These are phyloP conservation scores for Ptychoptera contaminata DNA, from an alignment of 2,888 invertebrate genomes.

Conservation along the genomic window DNA sequence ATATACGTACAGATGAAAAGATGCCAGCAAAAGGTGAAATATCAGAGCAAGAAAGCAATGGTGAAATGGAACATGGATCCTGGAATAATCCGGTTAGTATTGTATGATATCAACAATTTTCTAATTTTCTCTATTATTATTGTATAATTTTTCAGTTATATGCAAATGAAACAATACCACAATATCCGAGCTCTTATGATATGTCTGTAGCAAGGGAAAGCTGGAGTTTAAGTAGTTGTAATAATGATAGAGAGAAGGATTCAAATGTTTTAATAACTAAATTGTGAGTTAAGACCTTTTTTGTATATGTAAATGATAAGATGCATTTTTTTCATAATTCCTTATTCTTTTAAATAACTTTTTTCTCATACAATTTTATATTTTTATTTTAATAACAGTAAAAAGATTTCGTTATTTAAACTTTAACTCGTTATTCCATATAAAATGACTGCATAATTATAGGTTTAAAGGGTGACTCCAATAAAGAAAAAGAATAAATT, in stretches of 20 bases:
- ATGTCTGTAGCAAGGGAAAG: constrained; percentile 15
- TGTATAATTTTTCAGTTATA: not conserved
- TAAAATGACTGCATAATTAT: no score
- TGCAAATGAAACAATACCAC: not conserved
- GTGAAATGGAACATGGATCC: constrained; percentile 54
- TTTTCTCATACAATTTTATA: no score
- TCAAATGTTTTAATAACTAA: constrained; percentile 25
- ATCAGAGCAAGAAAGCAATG: constrained; percentile 74
- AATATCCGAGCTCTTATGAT: constrained; percentile 13
- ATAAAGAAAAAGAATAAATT: no score
- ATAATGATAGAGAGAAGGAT: constrained; percentile 14
- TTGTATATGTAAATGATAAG: no score
- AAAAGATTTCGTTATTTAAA: no score
- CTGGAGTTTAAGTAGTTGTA: constrained; percentile 20
- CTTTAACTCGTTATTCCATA: no score
- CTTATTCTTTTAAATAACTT: no score
- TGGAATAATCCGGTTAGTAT: constrained; percentile 49
- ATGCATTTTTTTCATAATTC: no score
- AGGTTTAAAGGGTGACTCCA: no score
- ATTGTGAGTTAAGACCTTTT: constrained; percentile 24
- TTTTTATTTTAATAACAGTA: no score
- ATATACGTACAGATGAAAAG: constrained; percentile 70
- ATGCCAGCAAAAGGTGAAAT: constrained; percentile 80
- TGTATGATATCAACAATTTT: constrained; percentile 6
- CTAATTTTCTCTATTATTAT: constrained; percentile 14